A percentile compares a stretch with the other conserved stretches of the same genome.
These are phyloP conservation scores for Amphiduros pacificus DNA, from an alignment of 2,888 invertebrate species.

Conservation along the genomic window DNA sequence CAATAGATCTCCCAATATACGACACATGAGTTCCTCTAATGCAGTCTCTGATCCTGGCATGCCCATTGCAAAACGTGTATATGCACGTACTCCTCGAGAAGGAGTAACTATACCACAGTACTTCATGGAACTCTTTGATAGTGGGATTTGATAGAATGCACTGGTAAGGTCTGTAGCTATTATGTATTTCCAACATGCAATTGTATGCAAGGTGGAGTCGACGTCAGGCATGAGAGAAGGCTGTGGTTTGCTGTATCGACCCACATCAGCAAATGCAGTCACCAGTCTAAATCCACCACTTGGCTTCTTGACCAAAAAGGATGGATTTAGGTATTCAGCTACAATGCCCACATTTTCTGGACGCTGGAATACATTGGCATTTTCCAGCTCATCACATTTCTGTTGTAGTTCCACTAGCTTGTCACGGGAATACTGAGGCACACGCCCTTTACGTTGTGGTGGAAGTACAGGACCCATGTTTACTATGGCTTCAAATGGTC, in stretches of 20 bases:
- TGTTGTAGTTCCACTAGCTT: slow-evolving; percentile 18
- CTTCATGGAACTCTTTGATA: neutral
- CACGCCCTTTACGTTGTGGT: slow-evolving; percentile 21
- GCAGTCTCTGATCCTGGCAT: neutral
- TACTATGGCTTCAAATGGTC: neutral
- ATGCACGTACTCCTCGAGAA: neutral
- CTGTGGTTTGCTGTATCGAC: neutral
- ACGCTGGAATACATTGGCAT: slow-evolving; percentile 4
- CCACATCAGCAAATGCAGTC: neutral
- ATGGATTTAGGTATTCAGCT: slow-evolving; percentile 14
- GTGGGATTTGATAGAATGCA: neutral
- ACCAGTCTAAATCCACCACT: neutral
- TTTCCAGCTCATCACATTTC: slow-evolving; percentile 14
- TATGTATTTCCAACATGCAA: neutral
- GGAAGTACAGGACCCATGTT: slow-evolving; percentile 10
- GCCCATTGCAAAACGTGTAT: neutral
- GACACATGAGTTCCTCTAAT: neutral
- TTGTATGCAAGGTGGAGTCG: neutral
- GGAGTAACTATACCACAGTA: neutral
- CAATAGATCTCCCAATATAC: neutral
- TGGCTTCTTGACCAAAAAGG: neutral
- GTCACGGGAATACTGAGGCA: slow-evolving; percentile 17
- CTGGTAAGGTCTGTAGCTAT: neutral
- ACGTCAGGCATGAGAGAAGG: neutral
- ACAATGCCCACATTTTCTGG: slow-evolving; percentile 11